A percentile compares a stretch with the other conserved stretches of the same genome.
These are phyloP conservation scores for Eolophus roseicapilla DNA, from an alignment of 2,113 vertebrate genomes.

Conservation along the genomic window DNA sequence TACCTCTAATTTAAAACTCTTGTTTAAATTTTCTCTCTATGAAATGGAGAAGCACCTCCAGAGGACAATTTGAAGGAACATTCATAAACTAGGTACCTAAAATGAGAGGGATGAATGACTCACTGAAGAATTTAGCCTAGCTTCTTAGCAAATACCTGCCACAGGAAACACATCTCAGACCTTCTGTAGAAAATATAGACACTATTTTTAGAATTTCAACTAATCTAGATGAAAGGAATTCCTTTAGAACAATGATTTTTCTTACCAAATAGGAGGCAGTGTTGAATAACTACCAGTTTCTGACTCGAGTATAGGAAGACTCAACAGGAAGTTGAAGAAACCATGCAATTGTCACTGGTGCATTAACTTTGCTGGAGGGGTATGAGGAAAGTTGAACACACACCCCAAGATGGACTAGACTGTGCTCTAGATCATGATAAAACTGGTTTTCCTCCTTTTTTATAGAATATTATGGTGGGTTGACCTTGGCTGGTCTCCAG, in stretches of 20 bases:
- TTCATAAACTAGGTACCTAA: not conserved
- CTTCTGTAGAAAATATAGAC: not conserved
- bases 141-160: not conserved
- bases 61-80: not conserved
- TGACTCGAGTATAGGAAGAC: not conserved
- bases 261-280: not conserved
- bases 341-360: not conserved
- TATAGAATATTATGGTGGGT: accelerated
- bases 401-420: accelerated
- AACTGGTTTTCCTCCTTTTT: accelerated
- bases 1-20: not conserved
- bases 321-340: not conserved
- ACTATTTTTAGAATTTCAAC: not conserved
- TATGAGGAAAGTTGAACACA: not conserved
- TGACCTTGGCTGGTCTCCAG: not conserved
- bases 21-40: not conserved
- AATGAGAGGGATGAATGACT: not conserved
- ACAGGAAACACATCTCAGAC: not conserved
- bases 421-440: not conserved
- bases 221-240: not conserved
- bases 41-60: not conserved
- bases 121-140: not conserved
- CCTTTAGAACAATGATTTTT: not conserved
- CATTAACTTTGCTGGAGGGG: not conserved
- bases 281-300: not conserved